Conservation (phyloP, 2,888 invertebrate genomes). For the Odontomyia ornata region DNA sequence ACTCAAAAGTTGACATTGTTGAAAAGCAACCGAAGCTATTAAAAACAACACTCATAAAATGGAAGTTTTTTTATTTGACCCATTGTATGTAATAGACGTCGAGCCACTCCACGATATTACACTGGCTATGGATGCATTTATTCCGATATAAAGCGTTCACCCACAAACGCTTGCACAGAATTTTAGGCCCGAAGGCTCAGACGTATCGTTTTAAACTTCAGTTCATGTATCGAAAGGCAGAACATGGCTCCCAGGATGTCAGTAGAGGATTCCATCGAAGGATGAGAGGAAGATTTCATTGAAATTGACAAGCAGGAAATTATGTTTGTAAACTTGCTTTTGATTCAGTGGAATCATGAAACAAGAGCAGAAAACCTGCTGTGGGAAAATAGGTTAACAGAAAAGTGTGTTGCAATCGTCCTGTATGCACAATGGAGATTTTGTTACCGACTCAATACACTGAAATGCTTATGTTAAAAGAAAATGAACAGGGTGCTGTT, state of each 20-base stretch:
- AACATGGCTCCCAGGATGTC: neutral
- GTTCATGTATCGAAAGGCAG: constrained; percentile 4
- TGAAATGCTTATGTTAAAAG: neutral
- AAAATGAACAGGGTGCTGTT: neutral
- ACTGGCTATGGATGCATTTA: neutral
- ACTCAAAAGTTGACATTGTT: neutral
- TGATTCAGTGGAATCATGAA: neutral
- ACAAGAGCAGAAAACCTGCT: neutral
- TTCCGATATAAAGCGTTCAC: neutral
- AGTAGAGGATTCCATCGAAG: neutral
- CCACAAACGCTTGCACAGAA: neutral
- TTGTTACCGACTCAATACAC: neutral
- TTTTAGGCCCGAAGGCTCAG: neutral
- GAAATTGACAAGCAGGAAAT: constrained; percentile 39
- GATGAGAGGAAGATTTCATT: constrained; percentile 25
- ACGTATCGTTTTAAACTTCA: neutral
- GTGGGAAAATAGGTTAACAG: neutral
- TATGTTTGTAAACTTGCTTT: constrained; percentile 36
- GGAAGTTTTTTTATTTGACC: neutral
- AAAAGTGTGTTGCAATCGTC: neutral
- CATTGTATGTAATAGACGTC: neutral
- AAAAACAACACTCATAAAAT: neutral
- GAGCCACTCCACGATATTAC: neutral
- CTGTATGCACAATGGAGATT: neutral
- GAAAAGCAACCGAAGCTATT: neutral